Percentiles rank a stretch among this genome's conserved stretches.
These are phyloP conservation scores for Tolmerus cingulatus DNA, from an alignment of 2,888 invertebrate genomes.

Conservation along the genomic window DNA sequence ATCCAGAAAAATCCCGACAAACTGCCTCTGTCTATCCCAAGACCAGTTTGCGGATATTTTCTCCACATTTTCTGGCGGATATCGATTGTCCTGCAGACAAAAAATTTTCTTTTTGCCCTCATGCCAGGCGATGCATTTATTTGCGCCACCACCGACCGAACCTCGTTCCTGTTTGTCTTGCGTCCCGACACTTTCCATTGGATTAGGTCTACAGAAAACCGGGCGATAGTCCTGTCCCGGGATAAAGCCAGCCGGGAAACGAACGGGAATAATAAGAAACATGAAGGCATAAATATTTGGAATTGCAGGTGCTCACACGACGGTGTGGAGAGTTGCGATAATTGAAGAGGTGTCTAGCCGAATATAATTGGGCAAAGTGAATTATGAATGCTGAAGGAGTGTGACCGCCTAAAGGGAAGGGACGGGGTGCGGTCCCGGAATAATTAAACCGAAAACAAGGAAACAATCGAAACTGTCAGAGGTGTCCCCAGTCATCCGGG, in stretches of 20 bases:
- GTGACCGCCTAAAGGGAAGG: not conserved
- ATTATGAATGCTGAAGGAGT: slow-evolving; percentile 10
- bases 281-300: slow-evolving; percentile 38
- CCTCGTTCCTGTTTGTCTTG: not conserved
- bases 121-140: slow-evolving; percentile 30
- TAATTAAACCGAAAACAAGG: slow-evolving; percentile 13
- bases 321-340: slow-evolving; percentile 10
- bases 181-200: slow-evolving; percentile 20
- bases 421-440: not conserved
- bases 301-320: slow-evolving; percentile 37
- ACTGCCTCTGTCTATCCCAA: not conserved
- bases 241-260: not conserved
- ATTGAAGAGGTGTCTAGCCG: slow-evolving; percentile 42
- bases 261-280: slow-evolving; percentile 31
- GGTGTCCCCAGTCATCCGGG: not conserved
- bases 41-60: slow-evolving; percentile 31
- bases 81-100: slow-evolving; percentile 42
- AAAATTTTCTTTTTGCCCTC: slow-evolving; percentile 31
- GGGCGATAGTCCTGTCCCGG: not conserved
- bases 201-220: slow-evolving; percentile 3
- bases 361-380: slow-evolving; percentile 33
- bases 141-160: not conserved
- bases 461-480: slow-evolving; percentile 2
- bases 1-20: not conserved
- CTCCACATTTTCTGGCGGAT: slow-evolving; percentile 30